Evolutionary conservation across 92 coral and sea anemone genomes (phyloP).

Genomic region (Zoanthus gigantus): DNA sequence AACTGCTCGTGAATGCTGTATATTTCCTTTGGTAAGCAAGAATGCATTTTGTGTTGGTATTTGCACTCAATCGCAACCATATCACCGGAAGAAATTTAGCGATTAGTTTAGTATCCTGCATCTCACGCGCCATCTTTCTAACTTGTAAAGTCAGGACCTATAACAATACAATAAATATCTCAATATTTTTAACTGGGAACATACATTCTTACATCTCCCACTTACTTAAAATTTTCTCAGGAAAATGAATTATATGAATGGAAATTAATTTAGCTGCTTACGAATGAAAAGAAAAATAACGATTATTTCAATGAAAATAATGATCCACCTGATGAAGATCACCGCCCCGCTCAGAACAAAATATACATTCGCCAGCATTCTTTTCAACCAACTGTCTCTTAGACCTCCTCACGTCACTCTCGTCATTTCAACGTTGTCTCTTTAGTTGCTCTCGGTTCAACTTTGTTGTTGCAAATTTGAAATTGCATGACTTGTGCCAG

Average conservation of each 20-base stretch:
- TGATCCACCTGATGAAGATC: too few relatives aligned
- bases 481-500: conserved; percentile 59
- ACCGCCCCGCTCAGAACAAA: too few relatives aligned
- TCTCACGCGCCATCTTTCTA: neutral
- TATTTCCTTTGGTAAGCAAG: neutral
- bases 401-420: neutral
- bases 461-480: conserved; percentile 52
- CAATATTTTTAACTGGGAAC: neutral
- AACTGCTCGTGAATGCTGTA: neutral
- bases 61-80: neutral
- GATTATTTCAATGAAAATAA: too few relatives aligned
- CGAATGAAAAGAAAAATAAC: too few relatives aligned
- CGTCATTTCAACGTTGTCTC: conserved; percentile 18
- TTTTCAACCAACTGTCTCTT: neutral
- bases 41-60: neutral
- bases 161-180: neutral
- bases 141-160: neutral
- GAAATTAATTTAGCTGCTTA: too few relatives aligned
- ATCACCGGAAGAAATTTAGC: neutral
- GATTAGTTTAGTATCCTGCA: neutral
- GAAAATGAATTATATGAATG: too few relatives aligned
- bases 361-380: too few relatives aligned
- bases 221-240: too few relatives aligned
- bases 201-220: neutral
- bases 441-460: conserved; percentile 47